Evolutionary conservation across 2,888 invertebrate species (phyloP).

Genomic region (Lycophotia porphyrea): DNA sequence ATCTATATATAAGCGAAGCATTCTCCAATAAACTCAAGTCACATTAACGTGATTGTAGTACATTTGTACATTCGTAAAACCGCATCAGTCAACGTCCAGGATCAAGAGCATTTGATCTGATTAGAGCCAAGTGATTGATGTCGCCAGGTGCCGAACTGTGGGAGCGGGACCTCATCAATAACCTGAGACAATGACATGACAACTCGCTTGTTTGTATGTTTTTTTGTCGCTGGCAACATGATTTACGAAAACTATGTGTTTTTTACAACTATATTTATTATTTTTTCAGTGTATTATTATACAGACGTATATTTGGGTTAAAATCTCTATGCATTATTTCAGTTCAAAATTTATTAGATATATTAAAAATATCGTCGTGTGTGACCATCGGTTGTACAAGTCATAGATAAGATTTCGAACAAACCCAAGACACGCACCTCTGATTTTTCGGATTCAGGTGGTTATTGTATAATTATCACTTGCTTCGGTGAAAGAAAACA

Average conservation of each 20-base stretch:
- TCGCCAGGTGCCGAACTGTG: slow-evolving; percentile 62
- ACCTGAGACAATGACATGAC: slow-evolving; percentile 47
- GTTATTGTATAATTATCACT: too few relatives aligned
- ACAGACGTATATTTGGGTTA: not conserved
- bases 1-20: not conserved
- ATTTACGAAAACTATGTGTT: not conserved
- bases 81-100: slow-evolving; percentile 74
- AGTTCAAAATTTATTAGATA: not conserved
- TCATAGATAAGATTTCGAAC: too few relatives aligned
- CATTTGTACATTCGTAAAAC: slow-evolving; percentile 55
- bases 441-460: too few relatives aligned
- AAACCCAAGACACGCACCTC: too few relatives aligned
- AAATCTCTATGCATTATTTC: not conserved
- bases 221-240: slow-evolving; percentile 33
- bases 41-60: slow-evolving; percentile 62
- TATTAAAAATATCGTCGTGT: too few relatives aligned
- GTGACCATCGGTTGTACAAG: too few relatives aligned
- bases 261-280: not conserved
- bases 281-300: too few relatives aligned
- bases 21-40: slow-evolving; percentile 49
- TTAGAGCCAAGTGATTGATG: slow-evolving; percentile 73
- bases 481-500: too few relatives aligned
- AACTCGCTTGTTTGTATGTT: slow-evolving; percentile 17
- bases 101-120: slow-evolving; percentile 68
- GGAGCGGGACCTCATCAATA: slow-evolving; percentile 51